Evolutionary conservation across 2,888 invertebrate genomes (phyloP).

Genomic region (Drosophila planitibia): DNA sequence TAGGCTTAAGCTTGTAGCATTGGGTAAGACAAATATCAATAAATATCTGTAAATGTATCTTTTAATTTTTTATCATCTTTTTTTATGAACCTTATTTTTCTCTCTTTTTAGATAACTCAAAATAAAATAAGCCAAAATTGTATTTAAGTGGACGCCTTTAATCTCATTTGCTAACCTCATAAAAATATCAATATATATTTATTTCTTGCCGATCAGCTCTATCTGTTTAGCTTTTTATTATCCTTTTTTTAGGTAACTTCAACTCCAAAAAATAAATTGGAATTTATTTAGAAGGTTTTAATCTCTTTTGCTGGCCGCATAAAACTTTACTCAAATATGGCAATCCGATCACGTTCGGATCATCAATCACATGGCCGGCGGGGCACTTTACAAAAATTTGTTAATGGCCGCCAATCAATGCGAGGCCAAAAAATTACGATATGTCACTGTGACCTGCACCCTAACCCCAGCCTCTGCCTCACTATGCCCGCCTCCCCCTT

Average conservation of each 20-base stretch:
- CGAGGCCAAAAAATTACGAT: conserved; percentile 62
- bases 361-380: conserved; percentile 71
- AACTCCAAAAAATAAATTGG: neutral
- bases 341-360: conserved; percentile 53
- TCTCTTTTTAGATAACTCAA: neutral
- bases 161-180: conserved; percentile 18
- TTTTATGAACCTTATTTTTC: neutral
- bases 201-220: neutral
- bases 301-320: conserved; percentile 24
- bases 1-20: neutral
- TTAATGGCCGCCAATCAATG: conserved; percentile 76
- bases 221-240: neutral
- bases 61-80: neutral
- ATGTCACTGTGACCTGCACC: conserved; percentile 33
- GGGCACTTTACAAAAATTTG: conserved; percentile 58
- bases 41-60: neutral
- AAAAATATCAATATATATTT: conserved; percentile 9
- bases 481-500: neutral
- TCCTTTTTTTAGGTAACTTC: neutral
- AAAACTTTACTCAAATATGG: conserved; percentile 47
- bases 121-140: neutral
- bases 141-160: neutral
- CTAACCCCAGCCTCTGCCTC: conserved; percentile 5
- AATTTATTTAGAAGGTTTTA: conserved; percentile 1
- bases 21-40: neutral